Percentiles rank a stretch among this genome's conserved stretches.
phyloP scores from a whole-genome alignment of 1,140 invertebrate species.

The Plodia interpunctella region DNA sequence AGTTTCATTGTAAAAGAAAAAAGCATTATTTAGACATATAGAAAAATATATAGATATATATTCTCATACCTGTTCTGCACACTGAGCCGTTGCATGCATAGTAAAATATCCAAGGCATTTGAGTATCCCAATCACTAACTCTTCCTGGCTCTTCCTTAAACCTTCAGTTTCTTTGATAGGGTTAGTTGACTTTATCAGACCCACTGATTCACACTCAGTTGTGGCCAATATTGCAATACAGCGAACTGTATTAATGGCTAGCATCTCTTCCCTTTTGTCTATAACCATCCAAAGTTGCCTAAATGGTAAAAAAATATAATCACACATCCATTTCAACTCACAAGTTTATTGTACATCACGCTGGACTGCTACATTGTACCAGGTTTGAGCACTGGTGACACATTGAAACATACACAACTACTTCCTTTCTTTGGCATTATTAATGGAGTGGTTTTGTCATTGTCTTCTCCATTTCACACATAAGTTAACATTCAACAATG shows the following conservation, averaged over 20 bases:
- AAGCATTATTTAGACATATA: no score
- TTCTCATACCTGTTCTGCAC: slow-evolving; percentile 64
- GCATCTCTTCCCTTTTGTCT: slow-evolving; percentile 69
- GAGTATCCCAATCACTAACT: slow-evolving; percentile 64
- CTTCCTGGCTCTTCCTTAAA: slow-evolving; percentile 57
- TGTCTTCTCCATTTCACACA: no score
- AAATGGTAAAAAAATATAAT: slow-evolving; percentile 10
- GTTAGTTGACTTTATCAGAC: slow-evolving; percentile 52
- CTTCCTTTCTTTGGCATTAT: no score
- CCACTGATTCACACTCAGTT: slow-evolving; percentile 64
- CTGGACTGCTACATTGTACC: no score
- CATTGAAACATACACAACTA: no score
- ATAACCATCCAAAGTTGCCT: slow-evolving; percentile 71
- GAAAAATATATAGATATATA: no score
- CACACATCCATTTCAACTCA: no score
- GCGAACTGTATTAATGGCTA: slow-evolving; percentile 52
- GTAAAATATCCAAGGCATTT: slow-evolving; percentile 73
- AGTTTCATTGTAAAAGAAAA: no score
- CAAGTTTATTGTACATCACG: no score
- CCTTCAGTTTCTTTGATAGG: slow-evolving; percentile 41
- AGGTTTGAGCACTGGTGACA: no score
- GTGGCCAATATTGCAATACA: slow-evolving; percentile 60
- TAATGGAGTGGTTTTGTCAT: no score
- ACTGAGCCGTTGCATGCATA: slow-evolving; percentile 50
- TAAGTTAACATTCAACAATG: neutral